Evolutionary conservation across 2,888 invertebrate species (phyloP), one percentile per base, ranked within the genome.

Genomic region (Netelia inedita): DNA sequence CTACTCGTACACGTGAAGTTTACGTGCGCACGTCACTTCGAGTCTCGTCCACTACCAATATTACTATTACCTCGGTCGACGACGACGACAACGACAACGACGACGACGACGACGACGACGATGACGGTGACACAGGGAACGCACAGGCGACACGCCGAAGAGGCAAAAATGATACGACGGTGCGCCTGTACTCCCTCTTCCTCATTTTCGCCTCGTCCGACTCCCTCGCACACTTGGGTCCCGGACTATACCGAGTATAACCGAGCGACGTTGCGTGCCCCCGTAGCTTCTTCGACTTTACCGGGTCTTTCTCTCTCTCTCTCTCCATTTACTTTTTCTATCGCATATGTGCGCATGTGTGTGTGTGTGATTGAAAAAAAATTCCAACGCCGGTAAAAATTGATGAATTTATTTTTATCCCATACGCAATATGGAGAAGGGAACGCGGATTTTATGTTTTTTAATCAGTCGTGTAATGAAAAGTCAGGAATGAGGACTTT

Each of bases 11-110:
- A 85, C 84, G 84, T 78, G 76, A 84, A 81, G 69, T 78, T 84
- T 73, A 81, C 76, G 84, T 81, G 81, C 72, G 73, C 81, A 46
- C 81, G 78, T 85, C 78, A 81, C 78, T 81, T 73, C 68, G 80
- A 59, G 21, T 23, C 76, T 59, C 75, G 28, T 75, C 66, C 46
- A 65, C 57, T 41, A 50, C 57, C 65, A 65, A n/a, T 74, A 53
- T 23, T 10, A 14, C 10, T 66, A 43, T 46, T 53, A 69, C 50
- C 16, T 35, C 11, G 14, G 14, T 46, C 14, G 14, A 11, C 43
- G 43, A 6, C 5, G 53, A 0, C 11, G 16, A 8, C 16, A 8
- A 16, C 1, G 55, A 14, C n/a, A 16, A 57, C 19, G 57, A 63
- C 59, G 19, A 35, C 14, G 72, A 23, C 63, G 53, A 0, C 11